A percentile compares a stretch with the other conserved stretches of the same genome.
These are phyloP conservation scores for Carapus acus DNA, from an alignment of 2,797 vertebrate genomes.

Conservation along the genomic window DNA sequence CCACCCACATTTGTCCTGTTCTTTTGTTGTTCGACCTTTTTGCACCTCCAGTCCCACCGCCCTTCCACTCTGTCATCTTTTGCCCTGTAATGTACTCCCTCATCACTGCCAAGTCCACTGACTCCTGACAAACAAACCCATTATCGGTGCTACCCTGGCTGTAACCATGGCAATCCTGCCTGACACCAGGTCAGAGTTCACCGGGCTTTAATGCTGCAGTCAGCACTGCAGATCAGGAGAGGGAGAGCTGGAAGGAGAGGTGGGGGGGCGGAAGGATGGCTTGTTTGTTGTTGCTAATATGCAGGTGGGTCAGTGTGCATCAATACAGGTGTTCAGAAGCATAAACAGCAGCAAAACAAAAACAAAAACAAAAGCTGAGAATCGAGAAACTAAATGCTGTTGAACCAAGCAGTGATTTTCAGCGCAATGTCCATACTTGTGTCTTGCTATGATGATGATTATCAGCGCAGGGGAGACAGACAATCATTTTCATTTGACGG, in stretches of 20 bases:
- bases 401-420: not conserved
- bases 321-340: not conserved
- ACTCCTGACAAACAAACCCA: conserved; percentile 50
- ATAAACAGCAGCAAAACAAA: not conserved
- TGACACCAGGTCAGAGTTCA: conserved; percentile 58
- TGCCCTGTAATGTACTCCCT: conserved; percentile 11
- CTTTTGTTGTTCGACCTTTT: conserved; percentile 13
- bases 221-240: too few species aligned
- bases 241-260: too few species aligned
- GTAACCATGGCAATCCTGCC: conserved; percentile 46
- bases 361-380: too few species aligned
- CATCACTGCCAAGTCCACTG: conserved; percentile 47
- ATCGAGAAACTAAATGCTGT: too few species aligned
- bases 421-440: not conserved
- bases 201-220: conserved; percentile 42
- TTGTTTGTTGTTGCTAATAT: conserved; percentile 3
- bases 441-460: not conserved
- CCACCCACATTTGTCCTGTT: conserved; percentile 15
- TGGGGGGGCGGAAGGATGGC: conserved; percentile 17
- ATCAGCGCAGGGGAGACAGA: too few species aligned
- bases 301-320: conserved; percentile 23
- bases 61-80: conserved; percentile 11
- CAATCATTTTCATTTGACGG: conserved; percentile 8
- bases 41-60: not conserved
- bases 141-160: conserved; percentile 30